These are phyloP conservation scores for Axinella damicornis DNA, from an alignment of 37 sponge, comb jelly and placozoan species.

Conservation along the genomic window DNA sequence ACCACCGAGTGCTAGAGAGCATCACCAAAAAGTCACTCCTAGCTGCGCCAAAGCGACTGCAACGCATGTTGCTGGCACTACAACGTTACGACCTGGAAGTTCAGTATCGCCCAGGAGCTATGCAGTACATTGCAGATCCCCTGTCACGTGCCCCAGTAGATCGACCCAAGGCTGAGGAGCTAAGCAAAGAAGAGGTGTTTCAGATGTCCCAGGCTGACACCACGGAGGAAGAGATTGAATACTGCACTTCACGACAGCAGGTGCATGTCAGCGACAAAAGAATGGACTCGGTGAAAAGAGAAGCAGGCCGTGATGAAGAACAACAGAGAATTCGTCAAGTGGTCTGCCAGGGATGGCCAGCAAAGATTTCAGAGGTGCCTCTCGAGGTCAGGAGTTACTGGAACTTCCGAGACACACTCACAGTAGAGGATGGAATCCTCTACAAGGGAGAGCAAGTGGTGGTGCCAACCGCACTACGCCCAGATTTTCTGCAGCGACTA, in stretches of 20 bases:
- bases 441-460: constrained; percentile 19
- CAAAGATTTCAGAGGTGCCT: neutral
- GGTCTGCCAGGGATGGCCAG: constrained; percentile 23
- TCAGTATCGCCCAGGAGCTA: constrained; percentile 10
- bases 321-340: neutral
- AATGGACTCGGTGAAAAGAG: neutral
- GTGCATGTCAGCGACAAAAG: neutral
- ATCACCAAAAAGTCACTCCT: constrained; percentile 32
- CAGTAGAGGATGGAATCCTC: constrained; percentile 13
- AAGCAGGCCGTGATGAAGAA: neutral
- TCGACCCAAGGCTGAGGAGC: no score
- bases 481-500: constrained; percentile 9
- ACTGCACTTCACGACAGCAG: neutral
- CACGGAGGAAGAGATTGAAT: neutral
- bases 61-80: constrained; percentile 33
- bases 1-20: constrained; percentile 46
- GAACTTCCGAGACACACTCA: constrained; percentile 16
- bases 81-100: constrained; percentile 29
- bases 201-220: no score
- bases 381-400: neutral
- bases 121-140: constrained; percentile 13
- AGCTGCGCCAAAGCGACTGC: constrained; percentile 35
- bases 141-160: constrained; percentile 2
- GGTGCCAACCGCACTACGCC: constrained; percentile 4
- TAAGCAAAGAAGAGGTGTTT: no score